These are phyloP conservation scores for Hippocampus kuda DNA, from an alignment of 2,797 vertebrate species.

Conservation along the genomic window DNA sequence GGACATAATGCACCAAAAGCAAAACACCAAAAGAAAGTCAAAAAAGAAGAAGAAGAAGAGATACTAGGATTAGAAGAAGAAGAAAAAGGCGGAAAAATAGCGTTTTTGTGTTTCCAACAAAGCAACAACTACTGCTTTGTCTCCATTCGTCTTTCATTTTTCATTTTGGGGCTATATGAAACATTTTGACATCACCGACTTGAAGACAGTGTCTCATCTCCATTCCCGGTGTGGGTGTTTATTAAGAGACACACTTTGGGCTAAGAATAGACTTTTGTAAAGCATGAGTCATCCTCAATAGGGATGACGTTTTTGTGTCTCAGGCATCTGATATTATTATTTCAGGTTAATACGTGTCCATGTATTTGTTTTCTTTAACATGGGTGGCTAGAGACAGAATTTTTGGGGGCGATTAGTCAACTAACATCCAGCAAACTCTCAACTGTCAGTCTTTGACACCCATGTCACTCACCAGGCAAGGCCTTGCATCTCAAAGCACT, in stretches of 20 bases:
- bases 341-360: background rate
- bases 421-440: no score
- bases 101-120: background rate
- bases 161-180: slow-evolving; percentile 19
- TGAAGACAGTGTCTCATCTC: slow-evolving; percentile 32
- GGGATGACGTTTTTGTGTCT: background rate
- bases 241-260: slow-evolving; percentile 17
- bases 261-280: slow-evolving; percentile 30
- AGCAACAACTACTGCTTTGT: background rate
- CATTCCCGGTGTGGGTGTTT: slow-evolving; percentile 19
- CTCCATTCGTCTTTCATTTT: background rate
- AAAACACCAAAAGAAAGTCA: no score
- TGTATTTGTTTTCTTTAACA: background rate
- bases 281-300: slow-evolving; percentile 10
- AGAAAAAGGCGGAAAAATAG: slow-evolving; percentile 12
- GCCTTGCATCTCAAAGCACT: no score
- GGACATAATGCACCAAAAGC: no score
- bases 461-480: no score
- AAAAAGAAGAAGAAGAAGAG: no score
- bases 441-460: no score
- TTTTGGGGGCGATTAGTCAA: no score
- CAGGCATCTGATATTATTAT: background rate
- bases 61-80: no score
- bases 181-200: slow-evolving; percentile 19
- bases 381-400: no score